Evolutionary conservation across 37 sponge, comb jelly and placozoan genomes (phyloP).

Genomic region (Axinella damicornis): DNA sequence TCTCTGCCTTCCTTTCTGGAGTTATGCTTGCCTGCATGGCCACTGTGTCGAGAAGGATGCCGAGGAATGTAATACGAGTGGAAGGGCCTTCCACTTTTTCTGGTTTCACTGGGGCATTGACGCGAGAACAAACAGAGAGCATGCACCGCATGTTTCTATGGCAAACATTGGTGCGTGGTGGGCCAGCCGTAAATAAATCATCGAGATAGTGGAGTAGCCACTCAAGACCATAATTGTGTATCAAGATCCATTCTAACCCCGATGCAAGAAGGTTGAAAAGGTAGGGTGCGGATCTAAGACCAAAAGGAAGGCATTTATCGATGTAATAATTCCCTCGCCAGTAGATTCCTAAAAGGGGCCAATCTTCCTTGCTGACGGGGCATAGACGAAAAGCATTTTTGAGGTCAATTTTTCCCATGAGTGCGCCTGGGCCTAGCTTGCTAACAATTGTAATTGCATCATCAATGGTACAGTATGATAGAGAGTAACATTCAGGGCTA

Average conservation of each 20-base stretch:
- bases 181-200: neutral
- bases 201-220: neutral
- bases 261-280: conserved; percentile 34
- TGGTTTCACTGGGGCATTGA: neutral
- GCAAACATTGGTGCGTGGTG: neutral
- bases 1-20: neutral
- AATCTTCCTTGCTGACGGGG: conserved; percentile 45
- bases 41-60: conserved; percentile 3
- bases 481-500: conserved; percentile 4
- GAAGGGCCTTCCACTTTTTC: conserved; percentile 27
- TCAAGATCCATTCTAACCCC: conserved; percentile 36
- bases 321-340: conserved; percentile 39
- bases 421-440: neutral
- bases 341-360: conserved; percentile 49
- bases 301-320: conserved; percentile 46
- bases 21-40: neutral
- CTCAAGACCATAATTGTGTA: neutral
- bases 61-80: conserved; percentile 4
- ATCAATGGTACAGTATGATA: conserved; percentile 31
- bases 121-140: neutral
- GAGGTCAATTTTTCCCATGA: conserved; percentile 55
- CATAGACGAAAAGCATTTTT: conserved; percentile 46
- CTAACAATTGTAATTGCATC: conserved; percentile 8
- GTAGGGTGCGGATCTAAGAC: conserved; percentile 31
- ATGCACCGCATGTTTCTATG: neutral